phyloP scores from a whole-genome alignment of 2,888 invertebrate genomes.

The Harpagoxenus sublaevis region DNA sequence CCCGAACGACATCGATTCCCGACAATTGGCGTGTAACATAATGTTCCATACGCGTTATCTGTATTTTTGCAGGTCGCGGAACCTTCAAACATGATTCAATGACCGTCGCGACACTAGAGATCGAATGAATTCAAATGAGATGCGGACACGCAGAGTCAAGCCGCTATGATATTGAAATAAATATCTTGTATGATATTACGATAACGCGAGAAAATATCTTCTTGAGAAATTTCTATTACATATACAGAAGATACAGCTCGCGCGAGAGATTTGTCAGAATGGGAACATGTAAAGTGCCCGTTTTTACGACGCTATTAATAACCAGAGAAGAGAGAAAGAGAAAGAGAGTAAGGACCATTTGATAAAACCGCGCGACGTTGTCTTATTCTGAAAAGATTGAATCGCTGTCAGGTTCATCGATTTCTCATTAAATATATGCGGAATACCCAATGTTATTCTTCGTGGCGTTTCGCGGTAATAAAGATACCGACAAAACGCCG shows the following conservation, averaged over 20 bases:
- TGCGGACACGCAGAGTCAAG: neutral
- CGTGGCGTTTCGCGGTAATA: neutral
- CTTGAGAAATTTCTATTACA: neutral
- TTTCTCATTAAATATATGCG: neutral
- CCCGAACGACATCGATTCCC: constrained; percentile 46
- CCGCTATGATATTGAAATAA: neutral
- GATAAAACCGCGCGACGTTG: neutral
- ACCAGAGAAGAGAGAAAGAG: neutral
- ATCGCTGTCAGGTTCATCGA: constrained; percentile 5
- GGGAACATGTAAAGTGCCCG: neutral
- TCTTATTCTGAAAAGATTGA: neutral
- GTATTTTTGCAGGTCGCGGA: neutral
- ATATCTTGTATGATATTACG: neutral
- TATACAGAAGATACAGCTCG: neutral
- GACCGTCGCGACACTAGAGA: neutral
- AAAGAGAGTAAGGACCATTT: too few relatives aligned
- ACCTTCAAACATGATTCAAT: neutral
- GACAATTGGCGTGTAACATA: constrained; percentile 50
- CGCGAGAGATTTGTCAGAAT: neutral
- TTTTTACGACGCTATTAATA: constrained; percentile 21
- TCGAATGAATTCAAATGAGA: neutral
- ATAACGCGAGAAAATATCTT: neutral
- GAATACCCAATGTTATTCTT: neutral
- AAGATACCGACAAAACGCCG: neutral
- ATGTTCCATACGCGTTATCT: constrained; percentile 10